phyloP scores from a whole-genome alignment of 2,888 invertebrate species.

The Scaptomyza cyrtandrae region DNA sequence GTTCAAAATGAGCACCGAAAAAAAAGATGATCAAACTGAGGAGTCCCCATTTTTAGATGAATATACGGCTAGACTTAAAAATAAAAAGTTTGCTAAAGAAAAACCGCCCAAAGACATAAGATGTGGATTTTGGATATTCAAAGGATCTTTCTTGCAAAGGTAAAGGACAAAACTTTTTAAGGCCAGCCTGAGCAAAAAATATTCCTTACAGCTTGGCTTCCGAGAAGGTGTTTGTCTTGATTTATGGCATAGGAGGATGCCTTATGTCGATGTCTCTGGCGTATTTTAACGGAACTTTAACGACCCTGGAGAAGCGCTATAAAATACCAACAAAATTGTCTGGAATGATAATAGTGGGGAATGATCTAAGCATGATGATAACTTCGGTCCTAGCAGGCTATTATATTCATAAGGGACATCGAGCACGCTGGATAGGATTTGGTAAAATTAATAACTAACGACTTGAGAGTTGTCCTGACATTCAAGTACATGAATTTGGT shows the following conservation, averaged over 20 bases:
- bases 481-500: not conserved
- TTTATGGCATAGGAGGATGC: conserved; percentile 88
- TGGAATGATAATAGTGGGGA: conserved; percentile 89
- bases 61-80: not conserved
- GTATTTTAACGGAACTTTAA: conserved; percentile 89
- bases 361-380: conserved; percentile 89
- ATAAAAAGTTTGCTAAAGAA: conserved; percentile 4
- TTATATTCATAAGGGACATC: conserved; percentile 88
- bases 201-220: conserved; percentile 78
- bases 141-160: conserved; percentile 86
- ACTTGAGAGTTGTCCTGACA: not conserved
- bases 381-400: conserved; percentile 88
- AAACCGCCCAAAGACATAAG: conserved; percentile 62
- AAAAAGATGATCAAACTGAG: conserved; percentile 25
- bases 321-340: conserved; percentile 89
- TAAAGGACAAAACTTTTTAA: conserved; percentile 64
- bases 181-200: not conserved
- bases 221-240: conserved; percentile 85
- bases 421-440: conserved; percentile 89
- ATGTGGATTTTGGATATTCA: conserved; percentile 87
- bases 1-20: conserved; percentile 31
- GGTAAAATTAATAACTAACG: conserved; percentile 59
- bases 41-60: conserved; percentile 30
- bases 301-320: conserved; percentile 89
- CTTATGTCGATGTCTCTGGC: conserved; percentile 88